Conservation (phyloP, 2,797 vertebrate species). For the Mergus octosetaceus region DNA sequence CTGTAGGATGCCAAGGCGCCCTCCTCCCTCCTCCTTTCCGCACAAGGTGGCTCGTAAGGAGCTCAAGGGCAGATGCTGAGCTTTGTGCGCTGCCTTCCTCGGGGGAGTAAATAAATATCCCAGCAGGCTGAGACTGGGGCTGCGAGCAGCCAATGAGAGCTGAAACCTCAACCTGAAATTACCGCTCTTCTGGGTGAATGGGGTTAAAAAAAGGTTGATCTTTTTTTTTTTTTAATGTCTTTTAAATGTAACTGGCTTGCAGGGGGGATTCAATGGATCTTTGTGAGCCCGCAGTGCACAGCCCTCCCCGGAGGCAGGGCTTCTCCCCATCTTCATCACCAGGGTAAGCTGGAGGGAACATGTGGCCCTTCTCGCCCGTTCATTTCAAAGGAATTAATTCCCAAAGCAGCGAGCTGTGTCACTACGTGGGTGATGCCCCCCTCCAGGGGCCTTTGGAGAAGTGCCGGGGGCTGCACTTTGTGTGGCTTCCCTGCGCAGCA, state of each 20-base stretch:
- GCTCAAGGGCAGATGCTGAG: conserved; percentile 11
- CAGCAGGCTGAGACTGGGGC: background rate
- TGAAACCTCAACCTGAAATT: conserved; percentile 49
- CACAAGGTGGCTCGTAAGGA: background rate
- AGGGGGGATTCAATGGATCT: background rate
- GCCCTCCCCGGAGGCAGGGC: background rate
- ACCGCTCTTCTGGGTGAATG: background rate
- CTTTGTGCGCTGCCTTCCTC: background rate
- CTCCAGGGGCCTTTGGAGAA: background rate
- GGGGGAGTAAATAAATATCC: background rate
- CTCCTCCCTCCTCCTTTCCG: background rate
- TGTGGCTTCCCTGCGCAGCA: background rate
- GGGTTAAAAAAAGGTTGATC: background rate
- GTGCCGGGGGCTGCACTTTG: background rate
- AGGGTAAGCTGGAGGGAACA: background rate
- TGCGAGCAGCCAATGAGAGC: background rate
- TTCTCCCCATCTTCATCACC: background rate
- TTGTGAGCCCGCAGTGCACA: background rate
- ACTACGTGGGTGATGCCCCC: background rate
- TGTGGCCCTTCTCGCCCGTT: background rate
- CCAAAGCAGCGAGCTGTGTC: background rate
- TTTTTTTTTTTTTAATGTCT: background rate
- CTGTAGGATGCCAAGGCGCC: accelerated
- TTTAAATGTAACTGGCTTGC: background rate
- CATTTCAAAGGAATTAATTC: background rate